A percentile compares a stretch with the other conserved stretches of the same genome.
Evolutionary conservation across 2,888 invertebrate species (phyloP).

Genomic region (Spicauda simplicius): DNA sequence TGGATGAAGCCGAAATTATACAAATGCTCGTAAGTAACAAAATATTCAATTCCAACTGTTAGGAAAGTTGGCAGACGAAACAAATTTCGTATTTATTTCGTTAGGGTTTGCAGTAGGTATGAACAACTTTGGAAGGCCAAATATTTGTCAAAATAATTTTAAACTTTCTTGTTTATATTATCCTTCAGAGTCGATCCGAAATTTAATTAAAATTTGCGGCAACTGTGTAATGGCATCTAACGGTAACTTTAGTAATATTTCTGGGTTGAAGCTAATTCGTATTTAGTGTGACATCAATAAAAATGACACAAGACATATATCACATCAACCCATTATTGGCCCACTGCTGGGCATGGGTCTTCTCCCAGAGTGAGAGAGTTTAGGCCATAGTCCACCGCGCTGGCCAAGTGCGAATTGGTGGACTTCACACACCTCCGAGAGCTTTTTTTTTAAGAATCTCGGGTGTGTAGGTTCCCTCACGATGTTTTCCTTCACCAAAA

Average conservation of each 20-base stretch:
- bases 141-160: slow-evolving; percentile 56
- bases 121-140: slow-evolving; percentile 54
- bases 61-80: slow-evolving; percentile 41
- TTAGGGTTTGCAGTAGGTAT: slow-evolving; percentile 49
- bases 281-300: too few relatives aligned
- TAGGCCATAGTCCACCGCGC: too few relatives aligned
- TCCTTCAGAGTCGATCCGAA: slow-evolving; percentile 44
- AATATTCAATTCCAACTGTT: slow-evolving; percentile 22
- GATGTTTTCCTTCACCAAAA: too few relatives aligned
- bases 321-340: too few relatives aligned
- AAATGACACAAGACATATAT: too few relatives aligned
- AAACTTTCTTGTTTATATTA: slow-evolving; percentile 55
- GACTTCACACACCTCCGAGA: too few relatives aligned
- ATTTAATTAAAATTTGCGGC: slow-evolving; percentile 39
- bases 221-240: slow-evolving; percentile 8
- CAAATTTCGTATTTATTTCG: slow-evolving; percentile 57
- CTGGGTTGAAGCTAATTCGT: not conserved
- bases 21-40: not conserved
- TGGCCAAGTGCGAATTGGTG: too few relatives aligned
- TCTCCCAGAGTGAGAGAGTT: too few relatives aligned
- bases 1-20: not conserved
- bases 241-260: not conserved
- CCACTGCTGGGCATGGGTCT: too few relatives aligned
- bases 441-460: too few relatives aligned
- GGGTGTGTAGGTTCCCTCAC: too few relatives aligned